Evolutionary conservation across 2,888 invertebrate species (phyloP), one percentile per base, ranked within the genome.

Genomic region (Tinea pellionella): DNA sequence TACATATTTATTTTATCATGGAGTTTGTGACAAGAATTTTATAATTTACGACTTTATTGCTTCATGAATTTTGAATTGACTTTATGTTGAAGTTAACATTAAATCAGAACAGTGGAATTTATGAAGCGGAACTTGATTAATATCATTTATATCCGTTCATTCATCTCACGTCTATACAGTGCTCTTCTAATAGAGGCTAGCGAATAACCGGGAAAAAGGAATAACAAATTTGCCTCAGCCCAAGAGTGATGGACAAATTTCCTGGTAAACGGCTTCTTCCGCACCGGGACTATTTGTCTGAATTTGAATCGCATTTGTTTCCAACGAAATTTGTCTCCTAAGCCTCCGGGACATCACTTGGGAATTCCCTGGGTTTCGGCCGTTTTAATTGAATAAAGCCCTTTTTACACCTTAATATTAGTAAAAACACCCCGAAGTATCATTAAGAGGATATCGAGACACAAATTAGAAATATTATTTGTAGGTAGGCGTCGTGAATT

Each of bases 251-350:
- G 81, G 81, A 81, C 80, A 78, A 82, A 85, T 87, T 84, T 84
- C 78, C 81, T 79, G 78, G 84, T 79, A 85, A 85, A 80, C 80
- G 80, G 79, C 76, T 78, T 70, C 77, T 75, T 76, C 82, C 86
- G 84, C 85, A 69, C 69, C 61, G 86, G 86, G 85, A 84, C 85
- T 82, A 85, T 85, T 86, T 83, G 81, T 86, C 82, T 86, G 84
- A 84, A 84, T 86, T 85, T 85, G 82, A 85, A 85, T 85, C 82
- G 80, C 84, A 84, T 85, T 85, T 84, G 80, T 86, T 85, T 80
- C 75, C 73, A 78, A 74, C 73, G 75, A 80, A 82, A 85, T 84
- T 86, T 83, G 84, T 84, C 85, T 84, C 81, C 73, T 78, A 83
- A 81, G 77, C 80, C 81, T 72, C 74, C 63, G 61, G 80, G 75